A percentile compares a stretch with the other conserved stretches of the same genome.
These are phyloP conservation scores for Gallinago solitaria DNA, from an alignment of 2,797 vertebrate species.

Conservation along the genomic window DNA sequence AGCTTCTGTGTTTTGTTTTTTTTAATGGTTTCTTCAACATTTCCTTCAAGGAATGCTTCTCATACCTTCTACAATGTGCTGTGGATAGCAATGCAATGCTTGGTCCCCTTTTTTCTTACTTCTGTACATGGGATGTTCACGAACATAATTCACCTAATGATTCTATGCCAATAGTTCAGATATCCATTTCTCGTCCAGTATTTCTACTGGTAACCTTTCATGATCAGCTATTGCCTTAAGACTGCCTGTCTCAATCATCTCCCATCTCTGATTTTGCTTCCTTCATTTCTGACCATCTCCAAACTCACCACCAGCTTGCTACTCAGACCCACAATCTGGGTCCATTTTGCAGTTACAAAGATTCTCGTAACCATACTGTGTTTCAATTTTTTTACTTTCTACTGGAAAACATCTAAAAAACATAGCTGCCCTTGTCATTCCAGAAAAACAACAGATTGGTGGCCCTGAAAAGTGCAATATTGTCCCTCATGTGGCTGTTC, in stretches of 20 bases:
- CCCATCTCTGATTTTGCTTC: not conserved
- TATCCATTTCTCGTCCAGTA: not conserved
- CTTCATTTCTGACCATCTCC: not conserved
- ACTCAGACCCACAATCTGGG: not conserved
- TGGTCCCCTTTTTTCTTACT: not conserved
- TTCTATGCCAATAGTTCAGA: not conserved
- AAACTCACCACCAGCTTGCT: not conserved
- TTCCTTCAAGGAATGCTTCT: not conserved
- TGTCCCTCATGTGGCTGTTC: not conserved
- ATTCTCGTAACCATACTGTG: not conserved
- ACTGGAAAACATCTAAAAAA: not conserved
- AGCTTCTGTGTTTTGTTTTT: not conserved
- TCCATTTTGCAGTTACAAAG: not conserved
- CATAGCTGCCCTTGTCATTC: not conserved
- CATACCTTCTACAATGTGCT: not conserved
- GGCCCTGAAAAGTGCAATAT: not conserved
- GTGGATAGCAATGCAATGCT: not conserved
- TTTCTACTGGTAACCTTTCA: not conserved
- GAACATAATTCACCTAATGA: not conserved
- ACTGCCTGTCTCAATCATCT: not conserved
- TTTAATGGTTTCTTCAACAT: rapidly evolving
- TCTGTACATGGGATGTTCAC: not conserved
- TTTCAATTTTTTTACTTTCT: not conserved
- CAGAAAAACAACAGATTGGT: not conserved
- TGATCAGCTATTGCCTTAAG: not conserved